phyloP scores from a whole-genome alignment of 2,113 vertebrate species.

The Cyprinus carpio region DNA sequence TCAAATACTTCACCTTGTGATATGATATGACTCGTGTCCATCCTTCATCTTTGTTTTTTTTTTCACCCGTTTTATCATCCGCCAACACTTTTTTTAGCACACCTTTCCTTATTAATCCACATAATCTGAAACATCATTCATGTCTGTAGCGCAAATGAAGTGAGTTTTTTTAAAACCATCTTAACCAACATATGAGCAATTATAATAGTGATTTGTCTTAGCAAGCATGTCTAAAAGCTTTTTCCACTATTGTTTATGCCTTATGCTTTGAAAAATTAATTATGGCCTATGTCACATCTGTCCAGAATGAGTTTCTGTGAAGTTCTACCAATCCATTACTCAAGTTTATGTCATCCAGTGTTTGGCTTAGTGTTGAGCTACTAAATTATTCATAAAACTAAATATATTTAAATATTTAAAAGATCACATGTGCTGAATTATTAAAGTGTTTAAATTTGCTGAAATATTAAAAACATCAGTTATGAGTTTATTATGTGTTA shows the following conservation, averaged over 20 bases:
- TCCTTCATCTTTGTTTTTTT: neutral
- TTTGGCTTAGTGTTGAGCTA: neutral
- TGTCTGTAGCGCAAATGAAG: neutral
- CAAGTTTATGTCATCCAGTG: neutral
- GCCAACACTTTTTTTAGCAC: neutral
- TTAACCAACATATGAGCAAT: neutral
- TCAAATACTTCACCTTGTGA: neutral
- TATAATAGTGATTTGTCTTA: neutral
- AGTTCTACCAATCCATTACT: neutral
- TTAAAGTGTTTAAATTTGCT: constrained; percentile 11
- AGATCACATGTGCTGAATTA: constrained; percentile 24
- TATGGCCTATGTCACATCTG: neutral
- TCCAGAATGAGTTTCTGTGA: neutral
- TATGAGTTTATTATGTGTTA: neutral
- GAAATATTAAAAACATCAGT: constrained; percentile 7
- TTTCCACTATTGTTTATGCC: neutral
- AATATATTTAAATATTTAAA: constrained; percentile 16
- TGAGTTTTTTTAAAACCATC: neutral
- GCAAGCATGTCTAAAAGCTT: neutral
- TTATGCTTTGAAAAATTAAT: neutral
- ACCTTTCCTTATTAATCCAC: neutral
- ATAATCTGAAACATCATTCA: neutral
- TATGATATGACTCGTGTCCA: neutral
- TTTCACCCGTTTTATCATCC: neutral
- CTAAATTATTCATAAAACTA: constrained; percentile 14